Conservation (phyloP, 2,797 vertebrate genomes). For the Eremophila alpestris region DNA sequence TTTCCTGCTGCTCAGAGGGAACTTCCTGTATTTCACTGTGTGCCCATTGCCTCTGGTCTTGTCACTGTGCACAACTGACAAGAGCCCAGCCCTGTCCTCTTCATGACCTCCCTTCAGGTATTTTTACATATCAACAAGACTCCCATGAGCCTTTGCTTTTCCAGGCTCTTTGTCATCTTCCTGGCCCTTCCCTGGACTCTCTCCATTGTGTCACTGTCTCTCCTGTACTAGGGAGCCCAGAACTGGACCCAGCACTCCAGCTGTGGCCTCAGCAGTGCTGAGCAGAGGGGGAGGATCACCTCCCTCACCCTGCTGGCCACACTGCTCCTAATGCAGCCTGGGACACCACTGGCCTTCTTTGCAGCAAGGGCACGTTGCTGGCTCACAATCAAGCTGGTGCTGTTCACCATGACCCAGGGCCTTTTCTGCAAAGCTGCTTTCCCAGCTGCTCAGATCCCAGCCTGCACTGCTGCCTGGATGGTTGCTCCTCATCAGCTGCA, state of each 20-base stretch:
- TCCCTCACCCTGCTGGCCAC: accelerated
- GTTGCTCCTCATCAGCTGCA: background rate
- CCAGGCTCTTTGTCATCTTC: background rate
- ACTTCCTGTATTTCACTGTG: background rate
- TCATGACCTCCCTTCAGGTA: background rate
- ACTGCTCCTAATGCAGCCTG: background rate
- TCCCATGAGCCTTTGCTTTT: background rate
- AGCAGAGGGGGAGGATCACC: background rate
- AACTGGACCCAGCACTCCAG: background rate
- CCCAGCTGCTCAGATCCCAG: background rate
- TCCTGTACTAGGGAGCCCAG: background rate
- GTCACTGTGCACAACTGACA: background rate
- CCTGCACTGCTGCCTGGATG: background rate
- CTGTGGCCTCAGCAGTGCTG: background rate
- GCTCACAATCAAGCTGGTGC: accelerated
- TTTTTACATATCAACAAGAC: background rate
- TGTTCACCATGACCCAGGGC: background rate
- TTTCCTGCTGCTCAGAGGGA: background rate
- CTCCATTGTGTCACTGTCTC: too few species aligned
- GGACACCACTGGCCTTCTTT: background rate
- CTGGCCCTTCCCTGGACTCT: background rate
- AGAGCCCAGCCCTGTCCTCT: background rate
- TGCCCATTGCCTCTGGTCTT: background rate
- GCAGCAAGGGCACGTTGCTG: background rate
- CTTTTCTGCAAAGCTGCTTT: background rate